These are phyloP conservation scores for Silvanus unidentatus DNA, from an alignment of 2,888 invertebrate genomes.

Conservation along the genomic window DNA sequence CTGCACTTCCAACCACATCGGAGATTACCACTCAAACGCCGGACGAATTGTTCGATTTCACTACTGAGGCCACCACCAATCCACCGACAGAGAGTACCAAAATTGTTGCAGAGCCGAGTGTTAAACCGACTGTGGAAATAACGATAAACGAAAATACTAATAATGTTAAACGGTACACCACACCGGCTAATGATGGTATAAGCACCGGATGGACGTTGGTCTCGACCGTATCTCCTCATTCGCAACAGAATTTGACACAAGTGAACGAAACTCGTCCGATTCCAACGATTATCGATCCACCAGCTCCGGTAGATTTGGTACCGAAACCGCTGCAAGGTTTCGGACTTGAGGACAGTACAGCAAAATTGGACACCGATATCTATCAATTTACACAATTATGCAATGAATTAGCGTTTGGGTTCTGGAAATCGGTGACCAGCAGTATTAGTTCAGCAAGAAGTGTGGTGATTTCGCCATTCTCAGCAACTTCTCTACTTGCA, in stretches of 20 bases:
- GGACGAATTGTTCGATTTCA: slow-evolving; percentile 6
- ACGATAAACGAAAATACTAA: slow-evolving; percentile 19
- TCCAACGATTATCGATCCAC: slow-evolving; percentile 31
- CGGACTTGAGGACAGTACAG: slow-evolving; percentile 72
- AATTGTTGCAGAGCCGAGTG: too few species aligned
- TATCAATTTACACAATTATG: slow-evolving; percentile 73
- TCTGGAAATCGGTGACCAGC: slow-evolving; percentile 69
- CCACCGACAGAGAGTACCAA: slow-evolving; percentile 12
- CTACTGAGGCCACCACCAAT: background rate
- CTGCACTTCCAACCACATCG: slow-evolving; percentile 31
- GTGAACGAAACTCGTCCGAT: slow-evolving; percentile 19
- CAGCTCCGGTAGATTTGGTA: slow-evolving; percentile 48
- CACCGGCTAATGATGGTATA: background rate
- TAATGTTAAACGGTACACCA: background rate
- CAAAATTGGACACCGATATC: slow-evolving; percentile 66
- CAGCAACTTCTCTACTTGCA: slow-evolving; percentile 77
- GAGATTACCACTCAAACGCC: slow-evolving; percentile 16
- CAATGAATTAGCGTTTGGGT: slow-evolving; percentile 78
- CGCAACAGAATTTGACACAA: slow-evolving; percentile 11
- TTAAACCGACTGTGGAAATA: slow-evolving; percentile 20
- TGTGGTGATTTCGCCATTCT: slow-evolving; percentile 77
- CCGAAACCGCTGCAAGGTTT: slow-evolving; percentile 55
- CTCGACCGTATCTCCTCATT: slow-evolving; percentile 52
- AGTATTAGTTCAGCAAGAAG: slow-evolving; percentile 71
- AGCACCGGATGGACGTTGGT: slow-evolving; percentile 52